Percentiles rank a stretch among this genome's conserved stretches.
Conservation (phyloP, 2,113 vertebrate genomes). For the Prolemur simus region DNA sequence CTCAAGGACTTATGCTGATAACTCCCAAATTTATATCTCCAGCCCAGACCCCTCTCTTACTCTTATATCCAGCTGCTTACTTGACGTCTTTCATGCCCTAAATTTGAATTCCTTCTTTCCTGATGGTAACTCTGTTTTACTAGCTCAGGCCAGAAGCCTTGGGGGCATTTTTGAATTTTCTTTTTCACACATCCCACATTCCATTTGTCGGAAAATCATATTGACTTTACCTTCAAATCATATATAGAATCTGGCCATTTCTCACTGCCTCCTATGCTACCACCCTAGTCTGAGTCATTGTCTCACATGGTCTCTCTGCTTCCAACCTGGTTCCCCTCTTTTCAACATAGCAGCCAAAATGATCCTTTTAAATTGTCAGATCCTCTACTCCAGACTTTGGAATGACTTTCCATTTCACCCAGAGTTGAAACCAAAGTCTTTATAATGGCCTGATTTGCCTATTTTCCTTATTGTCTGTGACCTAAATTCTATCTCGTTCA, state of each 20-base stretch:
- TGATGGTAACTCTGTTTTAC: neutral
- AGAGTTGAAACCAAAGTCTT: neutral
- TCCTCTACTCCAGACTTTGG: neutral
- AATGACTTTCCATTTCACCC: neutral
- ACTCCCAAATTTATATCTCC: neutral
- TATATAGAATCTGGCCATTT: neutral
- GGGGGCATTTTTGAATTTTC: neutral
- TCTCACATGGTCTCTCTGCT: neutral
- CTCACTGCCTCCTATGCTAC: neutral
- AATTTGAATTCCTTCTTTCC: neutral
- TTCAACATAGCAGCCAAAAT: neutral
- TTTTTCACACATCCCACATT: neutral
- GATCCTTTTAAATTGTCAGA: neutral
- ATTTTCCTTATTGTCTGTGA: neutral
- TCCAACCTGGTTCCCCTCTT: neutral
- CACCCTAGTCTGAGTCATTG: neutral
- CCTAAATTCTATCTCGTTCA: neutral
- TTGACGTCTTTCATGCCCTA: neutral
- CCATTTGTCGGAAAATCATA: neutral
- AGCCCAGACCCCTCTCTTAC: neutral
- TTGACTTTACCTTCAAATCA: neutral
- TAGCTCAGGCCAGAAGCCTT: neutral
- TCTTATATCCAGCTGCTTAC: neutral
- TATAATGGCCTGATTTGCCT: neutral
- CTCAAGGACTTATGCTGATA: neutral